Conservation (phyloP, 2,888 invertebrate species). For the Dryocosmus kuriphilus region DNA sequence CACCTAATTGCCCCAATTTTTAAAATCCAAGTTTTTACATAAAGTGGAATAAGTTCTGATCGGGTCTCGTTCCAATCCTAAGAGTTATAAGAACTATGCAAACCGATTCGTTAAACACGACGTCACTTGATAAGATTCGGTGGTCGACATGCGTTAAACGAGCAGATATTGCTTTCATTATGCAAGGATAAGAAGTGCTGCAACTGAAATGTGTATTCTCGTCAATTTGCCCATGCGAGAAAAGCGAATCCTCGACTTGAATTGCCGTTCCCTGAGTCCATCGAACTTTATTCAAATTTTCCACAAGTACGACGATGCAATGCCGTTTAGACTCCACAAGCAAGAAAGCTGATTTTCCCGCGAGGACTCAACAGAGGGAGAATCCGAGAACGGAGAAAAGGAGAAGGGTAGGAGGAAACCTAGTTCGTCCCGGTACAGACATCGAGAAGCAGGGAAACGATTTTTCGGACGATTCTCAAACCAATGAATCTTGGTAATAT, state of each 20-base stretch:
- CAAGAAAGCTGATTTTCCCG: conserved; percentile 57
- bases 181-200: conserved; percentile 13
- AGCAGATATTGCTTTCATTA: conserved; percentile 33
- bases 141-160: background rate
- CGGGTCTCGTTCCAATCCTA: background rate
- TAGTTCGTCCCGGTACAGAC: conserved; percentile 50
- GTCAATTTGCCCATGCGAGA: conserved; percentile 47
- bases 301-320: conserved; percentile 52
- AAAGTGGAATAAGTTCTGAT: background rate
- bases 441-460: conserved; percentile 56
- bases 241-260: conserved; percentile 43
- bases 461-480: conserved; percentile 59
- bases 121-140: background rate
- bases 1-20: background rate
- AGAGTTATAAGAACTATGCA: conserved; percentile 5
- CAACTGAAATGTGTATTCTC: conserved; percentile 41
- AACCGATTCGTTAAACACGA: background rate
- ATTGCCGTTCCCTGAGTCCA: conserved; percentile 40
- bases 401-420: conserved; percentile 9
- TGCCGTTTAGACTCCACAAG: conserved; percentile 44
- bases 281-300: conserved; percentile 60
- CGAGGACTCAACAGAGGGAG: conserved; percentile 37
- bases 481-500: conserved; percentile 50
- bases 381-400: conserved; percentile 17
- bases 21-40: background rate